phyloP scores from a whole-genome alignment of 1,140 invertebrate species.

The Drosophila sucinea region DNA sequence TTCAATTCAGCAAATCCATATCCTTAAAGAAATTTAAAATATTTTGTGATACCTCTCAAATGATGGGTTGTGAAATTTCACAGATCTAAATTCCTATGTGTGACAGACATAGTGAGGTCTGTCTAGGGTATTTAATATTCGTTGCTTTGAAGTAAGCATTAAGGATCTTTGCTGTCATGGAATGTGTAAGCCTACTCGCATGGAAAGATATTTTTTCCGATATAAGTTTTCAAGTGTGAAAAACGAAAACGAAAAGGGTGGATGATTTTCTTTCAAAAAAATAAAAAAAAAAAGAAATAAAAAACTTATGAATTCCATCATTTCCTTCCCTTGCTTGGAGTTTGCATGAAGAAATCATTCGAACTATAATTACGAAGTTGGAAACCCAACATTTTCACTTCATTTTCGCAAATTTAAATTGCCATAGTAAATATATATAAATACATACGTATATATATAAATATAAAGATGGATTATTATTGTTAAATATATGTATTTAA shows the following conservation, averaged over 20 bases:
- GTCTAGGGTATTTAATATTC: background rate
- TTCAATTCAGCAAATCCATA: too few species aligned
- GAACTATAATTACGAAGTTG: conserved; percentile 36
- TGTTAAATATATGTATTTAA: conserved; percentile 54
- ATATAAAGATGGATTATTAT: conserved; percentile 24
- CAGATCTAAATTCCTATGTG: too few species aligned
- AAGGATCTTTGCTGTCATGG: background rate
- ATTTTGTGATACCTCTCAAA: too few species aligned
- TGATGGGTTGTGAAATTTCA: too few species aligned
- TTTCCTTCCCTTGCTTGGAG: background rate
- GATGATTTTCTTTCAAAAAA: background rate
- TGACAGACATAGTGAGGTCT: too few species aligned
- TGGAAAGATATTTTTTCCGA: conserved; percentile 41
- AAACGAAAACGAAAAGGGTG: conserved; percentile 12
- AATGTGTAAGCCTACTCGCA: conserved; percentile 37
- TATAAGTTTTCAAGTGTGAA: conserved; percentile 45
- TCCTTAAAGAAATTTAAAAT: too few species aligned
- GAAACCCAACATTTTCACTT: conserved; percentile 58
- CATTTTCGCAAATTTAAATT: conserved; percentile 62
- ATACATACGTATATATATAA: conserved; percentile 11
- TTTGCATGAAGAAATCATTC: conserved; percentile 17
- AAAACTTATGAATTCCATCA: background rate
- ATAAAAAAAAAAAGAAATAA: background rate
- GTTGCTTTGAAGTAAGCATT: background rate
- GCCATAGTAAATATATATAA: conserved; percentile 36